These are phyloP conservation scores for Enoplosus armatus DNA, from an alignment of 2,797 vertebrate genomes.

Conservation along the genomic window DNA sequence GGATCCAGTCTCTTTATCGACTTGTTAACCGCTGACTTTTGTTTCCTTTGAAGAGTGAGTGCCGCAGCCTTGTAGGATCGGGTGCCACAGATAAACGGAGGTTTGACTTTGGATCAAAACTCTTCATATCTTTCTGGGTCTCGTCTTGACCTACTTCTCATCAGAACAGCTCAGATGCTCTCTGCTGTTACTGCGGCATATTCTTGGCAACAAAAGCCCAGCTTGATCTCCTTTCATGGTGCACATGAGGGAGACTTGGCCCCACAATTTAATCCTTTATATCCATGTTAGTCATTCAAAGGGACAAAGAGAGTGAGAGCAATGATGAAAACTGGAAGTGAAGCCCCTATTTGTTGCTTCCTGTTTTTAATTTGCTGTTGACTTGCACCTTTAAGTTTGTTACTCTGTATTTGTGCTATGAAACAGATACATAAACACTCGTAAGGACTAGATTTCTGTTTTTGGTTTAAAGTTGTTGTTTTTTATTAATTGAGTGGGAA, in stretches of 20 bases:
- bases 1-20: constrained; percentile 17
- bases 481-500: not conserved
- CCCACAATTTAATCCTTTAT: constrained; percentile 44
- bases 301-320: not conserved
- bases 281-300: constrained; percentile 37
- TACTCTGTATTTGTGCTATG: not conserved
- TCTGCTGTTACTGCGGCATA: constrained; percentile 46
- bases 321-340: constrained; percentile 13
- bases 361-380: not conserved
- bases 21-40: constrained; percentile 26
- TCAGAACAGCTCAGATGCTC: constrained; percentile 47
- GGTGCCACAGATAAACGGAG: constrained; percentile 20
- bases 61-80: constrained; percentile 21
- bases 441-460: not conserved
- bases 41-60: constrained; percentile 22
- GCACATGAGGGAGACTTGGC: constrained; percentile 36
- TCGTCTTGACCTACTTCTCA: constrained; percentile 66
- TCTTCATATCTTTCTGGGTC: constrained; percentile 49
- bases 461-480: no score
- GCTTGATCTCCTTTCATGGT: constrained; percentile 59
- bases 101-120: constrained; percentile 59
- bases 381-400: constrained; percentile 10
- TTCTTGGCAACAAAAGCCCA: constrained; percentile 61
- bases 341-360: not conserved
- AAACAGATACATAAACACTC: not conserved